Base-by-base conservation (phyloP, 2,888 invertebrate genomes). In the Therioaphis trifolii region DNA sequence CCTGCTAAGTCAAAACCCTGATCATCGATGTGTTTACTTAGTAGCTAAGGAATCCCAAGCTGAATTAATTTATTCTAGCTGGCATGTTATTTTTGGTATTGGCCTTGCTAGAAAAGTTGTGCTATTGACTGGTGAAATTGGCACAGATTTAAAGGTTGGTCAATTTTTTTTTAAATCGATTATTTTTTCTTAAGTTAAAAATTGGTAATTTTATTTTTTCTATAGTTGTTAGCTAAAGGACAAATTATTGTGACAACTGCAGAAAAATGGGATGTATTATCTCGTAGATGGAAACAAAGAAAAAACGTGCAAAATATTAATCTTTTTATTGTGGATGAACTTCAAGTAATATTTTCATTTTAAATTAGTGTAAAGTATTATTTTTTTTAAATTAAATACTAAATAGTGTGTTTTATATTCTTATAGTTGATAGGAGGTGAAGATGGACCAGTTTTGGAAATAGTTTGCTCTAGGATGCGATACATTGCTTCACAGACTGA, bases 241-340 rank as follows among this genome's bases (percentile, higher is more conserved):
- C 96, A 99, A 89, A 93, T 99, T n/a, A 95, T 99, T 66, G 93
- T 99, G 85, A 95, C 96, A 5, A 99, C 98, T 0, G 98, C 98
- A 0, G 98, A 99, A 88, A 97, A 98, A 87, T 99, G 99, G 99
- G 99, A 99, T 88, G 96, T 99, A 4, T 90, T 99, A 3, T 99
- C 99, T 0, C 91, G 99, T 82, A 92, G 99, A 86, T 99, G 99
- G 99, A 99, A 99, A 87, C 99, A 99, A 87, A 92, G 99, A 49
- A 99, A 99, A 89, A 97, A 98, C 88, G 98, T 99, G 0, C 99
- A 99, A 88, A 98, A 96, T 87, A 94, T 99, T 12, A 95, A 97
- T 85, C 91, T 99, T 21, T 97, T 99, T 89, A 96, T 99, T 85
- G 96, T 97, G 24, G 99, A 99, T 88, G 99, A 99, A 87, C 90